phyloP scores from a whole-genome alignment of 2,113 vertebrate species.

The Scytalopus superciliaris region DNA sequence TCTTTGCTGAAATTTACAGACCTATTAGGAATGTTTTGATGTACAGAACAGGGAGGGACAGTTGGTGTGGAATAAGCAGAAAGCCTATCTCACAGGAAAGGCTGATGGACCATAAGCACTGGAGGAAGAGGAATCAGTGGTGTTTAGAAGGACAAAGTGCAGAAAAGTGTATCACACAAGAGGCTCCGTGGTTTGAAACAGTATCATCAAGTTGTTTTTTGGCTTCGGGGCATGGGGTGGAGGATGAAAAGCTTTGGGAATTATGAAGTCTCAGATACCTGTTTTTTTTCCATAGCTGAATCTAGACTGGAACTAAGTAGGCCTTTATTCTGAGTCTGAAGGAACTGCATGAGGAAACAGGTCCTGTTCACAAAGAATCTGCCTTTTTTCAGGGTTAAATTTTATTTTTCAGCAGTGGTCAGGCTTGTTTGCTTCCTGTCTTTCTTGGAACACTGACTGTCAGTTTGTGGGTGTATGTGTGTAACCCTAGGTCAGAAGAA shows the following conservation, averaged over 20 bases:
- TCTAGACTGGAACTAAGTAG: neutral
- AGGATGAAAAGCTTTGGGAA: neutral
- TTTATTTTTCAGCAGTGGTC: neutral
- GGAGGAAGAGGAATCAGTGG: neutral
- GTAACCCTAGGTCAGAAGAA: slow-evolving; percentile 91
- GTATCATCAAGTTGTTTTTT: neutral
- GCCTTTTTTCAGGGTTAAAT: neutral
- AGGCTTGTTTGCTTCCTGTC: neutral
- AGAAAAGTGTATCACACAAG: neutral
- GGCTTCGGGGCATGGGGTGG: neutral
- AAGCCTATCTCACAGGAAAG: neutral
- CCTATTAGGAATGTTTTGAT: neutral
- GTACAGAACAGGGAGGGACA: neutral
- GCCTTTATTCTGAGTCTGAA: neutral
- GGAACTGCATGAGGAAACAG: neutral
- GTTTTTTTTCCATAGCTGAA: neutral
- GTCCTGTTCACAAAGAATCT: neutral
- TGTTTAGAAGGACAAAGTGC: neutral
- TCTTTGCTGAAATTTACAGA: neutral
- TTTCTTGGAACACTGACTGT: neutral
- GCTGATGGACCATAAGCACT: neutral
- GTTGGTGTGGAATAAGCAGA: neutral
- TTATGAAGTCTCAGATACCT: neutral
- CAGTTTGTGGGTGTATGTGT: neutral
- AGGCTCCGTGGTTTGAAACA: neutral